Base-by-base conservation (phyloP, 2,888 invertebrate genomes). In the Drosophila setosimentum region DNA sequence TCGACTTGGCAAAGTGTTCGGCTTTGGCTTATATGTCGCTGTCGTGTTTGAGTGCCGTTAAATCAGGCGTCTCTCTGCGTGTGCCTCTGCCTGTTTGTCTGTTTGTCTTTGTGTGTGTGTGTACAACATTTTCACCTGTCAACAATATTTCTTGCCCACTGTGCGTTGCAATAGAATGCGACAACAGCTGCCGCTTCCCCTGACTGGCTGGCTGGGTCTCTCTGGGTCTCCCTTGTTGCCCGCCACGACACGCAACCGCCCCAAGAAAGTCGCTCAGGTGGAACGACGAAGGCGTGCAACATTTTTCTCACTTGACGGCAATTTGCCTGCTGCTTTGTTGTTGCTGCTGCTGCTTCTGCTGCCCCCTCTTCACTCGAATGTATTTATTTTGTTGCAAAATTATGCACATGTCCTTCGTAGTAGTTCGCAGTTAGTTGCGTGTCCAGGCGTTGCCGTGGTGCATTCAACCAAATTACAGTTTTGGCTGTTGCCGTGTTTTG, bases 131-230 rank as follows among this genome's bases (percentile, higher is more conserved):
- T 87, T 88, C 87, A 87, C 87, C 87, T 87, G 87, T 89, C 87
- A 89, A 75, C 90, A 78, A 87, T 87, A 88, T 86, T 83, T 87
- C 90, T 89, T 89, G 83, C 80, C 83, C 83, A 85, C 83, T 85
- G 90, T 85, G 82, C 77, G 72, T 76, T 75, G 87, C 90, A 82
- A 82, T 89, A 85, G 83, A 87, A 82, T 73, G 85, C 73, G 82
- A 76, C 76, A 85, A 85, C 86, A 85, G 86, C 88, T 87, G 87
- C 74, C 72, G 40, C 55, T 57, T 40, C 62, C 49, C 55, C 71
- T 51, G 57, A 24, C 63, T 67, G 53, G 57, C 50, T 50, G 32
- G 33, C 37, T 53, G 16, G 4, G 63, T 67, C 67, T 68, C 67
- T 69, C 69, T 40, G 45, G 55, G 13, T 16, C 24, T 5, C 48